These are phyloP conservation scores for Leucoraja ocellata DNA, from an alignment of 2,797 vertebrate genomes.

Conservation along the genomic window DNA sequence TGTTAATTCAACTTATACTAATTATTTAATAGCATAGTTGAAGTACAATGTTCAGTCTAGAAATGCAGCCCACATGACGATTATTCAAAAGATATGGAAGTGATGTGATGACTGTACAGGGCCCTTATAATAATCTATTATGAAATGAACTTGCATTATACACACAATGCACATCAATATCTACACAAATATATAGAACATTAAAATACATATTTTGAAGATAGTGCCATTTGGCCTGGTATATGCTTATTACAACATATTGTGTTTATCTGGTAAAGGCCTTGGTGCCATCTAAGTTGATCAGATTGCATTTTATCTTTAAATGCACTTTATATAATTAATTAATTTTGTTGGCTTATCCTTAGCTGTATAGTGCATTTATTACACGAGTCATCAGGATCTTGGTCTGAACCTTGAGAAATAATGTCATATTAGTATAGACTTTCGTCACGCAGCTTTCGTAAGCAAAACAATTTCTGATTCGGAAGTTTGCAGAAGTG, in stretches of 20 bases:
- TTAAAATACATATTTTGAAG: no score
- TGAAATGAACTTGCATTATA: neutral
- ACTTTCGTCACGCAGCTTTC: neutral
- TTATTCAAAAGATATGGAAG: neutral
- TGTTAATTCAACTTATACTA: neutral
- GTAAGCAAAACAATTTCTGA: no score
- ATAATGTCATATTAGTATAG: neutral
- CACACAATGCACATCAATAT: neutral
- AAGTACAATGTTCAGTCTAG: neutral
- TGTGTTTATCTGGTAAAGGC: no score
- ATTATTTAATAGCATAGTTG: neutral
- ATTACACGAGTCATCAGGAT: neutral
- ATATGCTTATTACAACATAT: no score
- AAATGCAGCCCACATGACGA: neutral
- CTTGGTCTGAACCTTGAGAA: neutral
- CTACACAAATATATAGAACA: no score
- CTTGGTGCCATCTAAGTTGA: no score
- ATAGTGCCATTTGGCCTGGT: no score
- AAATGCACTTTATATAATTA: no score
- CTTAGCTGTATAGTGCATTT: neutral
- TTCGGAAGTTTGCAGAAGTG: no score
- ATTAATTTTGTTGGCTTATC: neutral
- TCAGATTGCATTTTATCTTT: no score
- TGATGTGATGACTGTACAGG: neutral
- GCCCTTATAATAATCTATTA: neutral